These are phyloP conservation scores for Chionis minor DNA, from an alignment of 2,113 vertebrate species.

Conservation along the genomic window DNA sequence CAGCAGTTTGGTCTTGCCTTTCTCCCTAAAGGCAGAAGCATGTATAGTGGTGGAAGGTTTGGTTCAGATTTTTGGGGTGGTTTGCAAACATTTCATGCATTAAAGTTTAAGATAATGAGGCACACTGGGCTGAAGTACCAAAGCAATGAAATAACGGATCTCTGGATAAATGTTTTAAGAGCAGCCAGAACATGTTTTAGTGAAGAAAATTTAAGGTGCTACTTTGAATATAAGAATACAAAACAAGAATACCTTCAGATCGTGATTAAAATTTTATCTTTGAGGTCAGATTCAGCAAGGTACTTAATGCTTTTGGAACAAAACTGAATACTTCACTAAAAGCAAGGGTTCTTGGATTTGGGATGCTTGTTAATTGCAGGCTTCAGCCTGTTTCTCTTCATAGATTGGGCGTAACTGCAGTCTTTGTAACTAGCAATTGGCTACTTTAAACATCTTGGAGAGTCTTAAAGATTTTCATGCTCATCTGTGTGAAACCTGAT, in stretches of 20 bases:
- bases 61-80: not conserved
- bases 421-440: not conserved
- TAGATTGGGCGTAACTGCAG: not conserved
- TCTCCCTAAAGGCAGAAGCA: not conserved
- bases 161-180: not conserved
- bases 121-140: not conserved
- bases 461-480: not conserved
- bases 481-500: not conserved
- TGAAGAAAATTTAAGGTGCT: not conserved
- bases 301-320: not conserved
- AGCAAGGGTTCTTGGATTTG: not conserved
- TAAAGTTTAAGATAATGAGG: not conserved
- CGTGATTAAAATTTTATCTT: not conserved
- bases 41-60: not conserved
- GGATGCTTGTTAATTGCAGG: not conserved
- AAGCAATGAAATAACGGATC: not conserved
- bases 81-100: not conserved
- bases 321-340: not conserved
- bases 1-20: not conserved
- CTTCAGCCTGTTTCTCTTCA: not conserved
- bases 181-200: not conserved
- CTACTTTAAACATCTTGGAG: not conserved
- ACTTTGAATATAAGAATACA: not conserved
- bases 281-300: not conserved
- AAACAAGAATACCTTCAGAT: not conserved